A percentile compares a stretch with the other conserved stretches of the same genome.
Conservation (phyloP, 2,888 invertebrate species). For the Actias luna region DNA sequence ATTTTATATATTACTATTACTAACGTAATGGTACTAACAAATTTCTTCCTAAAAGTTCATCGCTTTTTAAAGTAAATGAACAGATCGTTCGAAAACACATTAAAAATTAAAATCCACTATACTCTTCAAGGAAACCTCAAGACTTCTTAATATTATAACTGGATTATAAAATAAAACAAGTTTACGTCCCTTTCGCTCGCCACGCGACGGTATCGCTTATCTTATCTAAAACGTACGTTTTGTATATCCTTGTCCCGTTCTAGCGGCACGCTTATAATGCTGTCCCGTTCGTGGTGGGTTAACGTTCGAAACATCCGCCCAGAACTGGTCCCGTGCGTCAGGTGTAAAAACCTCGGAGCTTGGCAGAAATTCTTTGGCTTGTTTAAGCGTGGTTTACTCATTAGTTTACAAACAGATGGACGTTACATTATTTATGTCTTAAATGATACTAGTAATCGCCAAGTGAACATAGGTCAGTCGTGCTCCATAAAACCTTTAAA, state of each 20-base stretch:
- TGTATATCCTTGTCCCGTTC: neutral
- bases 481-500: too few species aligned
- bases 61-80: too few species aligned
- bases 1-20: too few species aligned
- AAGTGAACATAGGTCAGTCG: too few species aligned
- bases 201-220: neutral
- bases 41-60: too few species aligned
- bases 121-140: neutral
- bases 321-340: neutral
- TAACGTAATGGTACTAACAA: too few species aligned
- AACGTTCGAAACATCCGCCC: constrained; percentile 4
- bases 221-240: neutral
- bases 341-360: neutral
- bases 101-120: neutral
- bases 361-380: constrained; percentile 3
- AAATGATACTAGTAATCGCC: neutral
- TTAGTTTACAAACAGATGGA: neutral
- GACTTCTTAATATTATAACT: constrained; percentile 5
- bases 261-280: neutral
- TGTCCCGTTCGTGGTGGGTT: neutral
- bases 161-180: constrained; percentile 4
- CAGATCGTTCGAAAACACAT: too few species aligned
- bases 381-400: neutral
- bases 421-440: neutral
- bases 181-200: neutral